Evolutionary conservation across 1,140 invertebrate species (phyloP), one percentile per base, ranked within the genome.

Genomic region (Nylanderia fulva): DNA sequence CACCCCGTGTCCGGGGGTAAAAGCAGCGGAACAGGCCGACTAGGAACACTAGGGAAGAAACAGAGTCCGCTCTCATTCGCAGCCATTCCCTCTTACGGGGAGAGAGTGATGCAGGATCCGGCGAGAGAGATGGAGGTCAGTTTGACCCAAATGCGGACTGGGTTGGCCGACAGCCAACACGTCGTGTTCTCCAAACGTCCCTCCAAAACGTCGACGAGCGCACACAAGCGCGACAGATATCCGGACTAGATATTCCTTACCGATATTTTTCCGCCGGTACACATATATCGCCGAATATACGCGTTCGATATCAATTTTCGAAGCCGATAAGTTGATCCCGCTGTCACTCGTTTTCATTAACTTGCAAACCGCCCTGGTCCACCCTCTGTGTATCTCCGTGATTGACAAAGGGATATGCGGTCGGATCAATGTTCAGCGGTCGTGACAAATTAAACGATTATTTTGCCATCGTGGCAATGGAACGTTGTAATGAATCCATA

Each of bases 131-230:
- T 36, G 27, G 39, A 39, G 75, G 85, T 79, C 85, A 89, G 86
- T 92, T 88, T 92, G 92, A 93, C 92, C 93, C 84, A 92, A 93
- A 94, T 94, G 88, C 82, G 29, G 75, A 87, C 83, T 64, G 90
- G 85, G 85, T 92, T 94, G 93, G 93, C 90, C 64, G 39, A 4
- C 36, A 58, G 93, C 93, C 93, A 94, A 87, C 89, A 87, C 83
- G 86, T 88, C 90, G 75, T 92, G 90, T 93, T 89, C 88, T 77
- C 89, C 88, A 87, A 79, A 85, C 87, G 72, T 85, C 85, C 84
- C 83, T 91, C 29, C 29, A 33, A 33, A 33, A 33, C 39, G 18
- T 88, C 63, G 27, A 63, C 76, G n/a, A 52, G 36, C 48, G 3
- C 45, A 48, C 13, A 48, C 45, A 48, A 36, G 68, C 69, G 64